Evolutionary conservation across 1,140 invertebrate genomes (phyloP).

Genomic region (Drosophila ohnishii): DNA sequence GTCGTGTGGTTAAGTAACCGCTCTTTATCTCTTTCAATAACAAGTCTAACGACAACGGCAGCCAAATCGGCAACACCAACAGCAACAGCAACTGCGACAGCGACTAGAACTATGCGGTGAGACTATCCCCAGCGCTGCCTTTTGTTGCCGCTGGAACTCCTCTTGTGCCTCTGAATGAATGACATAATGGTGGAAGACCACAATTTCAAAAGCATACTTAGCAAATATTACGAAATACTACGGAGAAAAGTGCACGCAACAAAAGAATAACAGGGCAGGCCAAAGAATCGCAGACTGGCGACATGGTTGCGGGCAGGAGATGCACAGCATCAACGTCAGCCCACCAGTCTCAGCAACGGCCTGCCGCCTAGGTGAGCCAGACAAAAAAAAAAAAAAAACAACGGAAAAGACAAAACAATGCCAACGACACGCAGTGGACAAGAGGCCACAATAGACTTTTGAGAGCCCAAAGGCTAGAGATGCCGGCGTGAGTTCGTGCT

Average conservation of each 20-base stretch:
- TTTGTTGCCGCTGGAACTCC: constrained; percentile 36
- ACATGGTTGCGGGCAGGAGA: constrained; percentile 25
- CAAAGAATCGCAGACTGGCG: constrained; percentile 27
- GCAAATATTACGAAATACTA: constrained; percentile 80
- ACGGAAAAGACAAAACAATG: constrained; percentile 63
- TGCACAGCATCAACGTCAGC: constrained; percentile 31
- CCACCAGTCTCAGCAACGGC: constrained; percentile 16
- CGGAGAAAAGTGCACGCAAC: constrained; percentile 74
- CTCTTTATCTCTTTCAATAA: constrained; percentile 80
- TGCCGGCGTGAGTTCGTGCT: constrained; percentile 46
- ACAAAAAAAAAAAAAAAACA: constrained; percentile 40
- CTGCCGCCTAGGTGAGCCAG: constrained; percentile 60
- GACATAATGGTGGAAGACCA: constrained; percentile 81
- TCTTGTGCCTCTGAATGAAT: constrained; percentile 58
- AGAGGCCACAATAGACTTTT: constrained; percentile 44
- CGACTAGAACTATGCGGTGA: constrained; percentile 54
- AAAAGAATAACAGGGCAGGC: constrained; percentile 75
- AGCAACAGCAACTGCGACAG: constrained; percentile 15
- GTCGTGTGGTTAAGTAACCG: constrained; percentile 77
- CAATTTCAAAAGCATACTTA: constrained; percentile 81
- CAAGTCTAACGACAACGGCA: constrained; percentile 68
- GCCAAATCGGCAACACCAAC: constrained; percentile 7
- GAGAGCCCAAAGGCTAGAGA: constrained; percentile 34
- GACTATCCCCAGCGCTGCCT: constrained; percentile 39
- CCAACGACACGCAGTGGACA: constrained; percentile 63